Evolutionary conservation across 2,113 vertebrate genomes (phyloP), one percentile per base, ranked within the genome.

Genomic region (Narcine bancroftii): DNA sequence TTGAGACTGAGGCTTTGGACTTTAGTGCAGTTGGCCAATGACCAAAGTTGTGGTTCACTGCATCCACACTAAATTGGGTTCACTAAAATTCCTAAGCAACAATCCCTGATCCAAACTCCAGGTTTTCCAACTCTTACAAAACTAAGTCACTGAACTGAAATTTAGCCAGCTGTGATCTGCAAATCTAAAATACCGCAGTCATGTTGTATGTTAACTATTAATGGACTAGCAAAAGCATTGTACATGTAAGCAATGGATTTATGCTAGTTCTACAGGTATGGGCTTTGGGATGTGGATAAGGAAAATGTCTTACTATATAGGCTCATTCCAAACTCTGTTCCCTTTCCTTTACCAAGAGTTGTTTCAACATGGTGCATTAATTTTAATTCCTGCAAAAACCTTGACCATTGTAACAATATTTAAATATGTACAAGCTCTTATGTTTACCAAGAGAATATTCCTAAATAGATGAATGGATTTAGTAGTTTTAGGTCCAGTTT

Each of bases 71-170:
- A 4, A 24, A 5, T 69, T 69, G 66, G 66, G 1, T 29, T 17
- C 66, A 69, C 66, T 6, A 36, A 60, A 60, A 9, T 71, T 91
- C 39, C 6, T 47, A 66, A 53, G 63, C 26, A 39, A 24, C 69
- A 24, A 60, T 87, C 81, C 53, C 56, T 91, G 63, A 69, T 91
- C 65, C 89, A 69, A 29, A 2, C 24, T 91, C 65, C 89, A 91
- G 63, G 89, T 71, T 91, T 91, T 66, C 65, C 42, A 47, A 42
- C 47, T 91, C 10, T 47, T 91, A 47, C 1, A 66, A 91, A 91
- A 69, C 39, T 33, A 66, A 65, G 89, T 91, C 89, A 91, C 89
- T 69, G 89, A 69, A 91, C 39, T 45, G 89, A 91, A 69, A 47
- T 1, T 45, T 65, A 91, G 65, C 65, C 63, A 69, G 89, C 65